Evolutionary conservation across 1,140 invertebrate species (phyloP), one percentile per base, ranked within the genome.

Genomic region (Brachionus koreanus): DNA sequence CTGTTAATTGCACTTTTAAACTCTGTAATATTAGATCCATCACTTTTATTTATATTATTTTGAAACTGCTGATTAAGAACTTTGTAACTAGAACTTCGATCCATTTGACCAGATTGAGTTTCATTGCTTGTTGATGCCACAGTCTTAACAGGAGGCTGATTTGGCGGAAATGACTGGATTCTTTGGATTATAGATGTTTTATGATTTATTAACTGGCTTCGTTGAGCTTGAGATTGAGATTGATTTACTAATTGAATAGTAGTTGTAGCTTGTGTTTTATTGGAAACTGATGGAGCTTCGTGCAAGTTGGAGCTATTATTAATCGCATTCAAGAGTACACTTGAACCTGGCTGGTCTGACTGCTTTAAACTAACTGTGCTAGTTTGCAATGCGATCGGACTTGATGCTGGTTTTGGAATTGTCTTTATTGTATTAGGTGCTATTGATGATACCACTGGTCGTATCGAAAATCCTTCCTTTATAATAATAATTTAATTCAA

Each of bases 141-240:
- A 23, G 42, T 74, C 43, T 74, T 74, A 5, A 7, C 23, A 46
- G 19, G 29, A 5, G 37, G 10, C 33, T 74, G 69, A 46, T 46
- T 74, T 23, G n/a, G 39, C 16, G 69, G 42, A 74, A 74, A 46
- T 46, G 69, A 46, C 25, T 74, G 69, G 29, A 74, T 74, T 46
- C 69, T 43, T 25, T 43, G 69, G 12, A 74, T 74, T 23, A 74
- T 46, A 74, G 69, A 74, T 46, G 69, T 74, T 74, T 74, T 74
- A 13, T 39, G 42, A 46, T 25, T 74, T 7, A 46, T 46, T 12
- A 46, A 10, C 23, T 43, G 69, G 13, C 65, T n/a, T 16, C 65
- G 69, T 25, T 74, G n/a, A n/a, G n/a, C n/a, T n/a, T n/a, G n/a
- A n/a, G n/a, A n/a, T n/a, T n/a, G 39, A 74, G 25, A 23, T 23